phyloP scores from a whole-genome alignment of 2,113 vertebrate genomes.

The Haemorhous mexicanus region DNA sequence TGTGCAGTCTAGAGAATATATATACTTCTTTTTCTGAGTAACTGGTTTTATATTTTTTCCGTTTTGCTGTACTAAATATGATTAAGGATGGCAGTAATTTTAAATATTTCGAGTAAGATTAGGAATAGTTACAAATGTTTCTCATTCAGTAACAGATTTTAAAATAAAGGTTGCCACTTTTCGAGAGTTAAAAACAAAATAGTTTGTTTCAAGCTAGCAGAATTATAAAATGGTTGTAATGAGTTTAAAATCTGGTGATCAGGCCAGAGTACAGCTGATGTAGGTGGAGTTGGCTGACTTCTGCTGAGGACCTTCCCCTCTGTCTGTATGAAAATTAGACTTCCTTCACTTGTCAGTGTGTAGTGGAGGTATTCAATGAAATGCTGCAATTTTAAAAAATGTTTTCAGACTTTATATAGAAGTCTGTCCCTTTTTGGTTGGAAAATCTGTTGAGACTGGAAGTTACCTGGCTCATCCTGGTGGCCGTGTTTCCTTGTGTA shows the following conservation, averaged over 20 bases:
- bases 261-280: background rate
- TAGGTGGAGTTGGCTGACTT: background rate
- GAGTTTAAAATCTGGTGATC: background rate
- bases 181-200: background rate
- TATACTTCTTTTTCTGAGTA: background rate
- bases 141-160: background rate
- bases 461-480: background rate
- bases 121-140: background rate
- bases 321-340: background rate
- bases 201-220: background rate
- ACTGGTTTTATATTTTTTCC: background rate
- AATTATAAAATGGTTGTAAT: background rate
- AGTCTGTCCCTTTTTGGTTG: background rate
- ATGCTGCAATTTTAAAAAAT: background rate
- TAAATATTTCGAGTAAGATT: background rate
- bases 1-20: background rate
- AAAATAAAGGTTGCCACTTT: background rate
- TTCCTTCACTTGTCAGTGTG: accelerated
- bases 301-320: background rate
- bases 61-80: background rate
- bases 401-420: background rate
- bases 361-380: background rate
- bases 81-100: background rate
- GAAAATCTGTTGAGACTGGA: background rate
- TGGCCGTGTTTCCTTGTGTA: background rate